Base-by-base conservation (phyloP, 37 sponge, comb jelly and placozoan genomes). In the Hormiphora californensis region DNA sequence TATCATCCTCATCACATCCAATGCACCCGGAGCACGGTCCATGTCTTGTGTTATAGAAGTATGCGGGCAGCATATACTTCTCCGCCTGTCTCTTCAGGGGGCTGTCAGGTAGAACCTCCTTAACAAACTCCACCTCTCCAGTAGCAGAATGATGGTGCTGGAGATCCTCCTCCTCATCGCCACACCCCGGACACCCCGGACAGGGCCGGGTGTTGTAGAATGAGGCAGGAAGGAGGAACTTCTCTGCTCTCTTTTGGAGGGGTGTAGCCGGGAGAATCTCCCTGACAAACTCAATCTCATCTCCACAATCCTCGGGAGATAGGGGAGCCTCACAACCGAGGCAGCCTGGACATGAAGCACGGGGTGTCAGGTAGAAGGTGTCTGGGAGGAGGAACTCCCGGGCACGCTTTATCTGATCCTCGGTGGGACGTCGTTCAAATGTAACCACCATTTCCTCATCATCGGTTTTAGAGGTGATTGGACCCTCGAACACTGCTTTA, bases 401-500 rank as follows among this genome's bases (percentile, higher is more conserved):
- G 5, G 67, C 67, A 28, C 37, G 21, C 1, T 35, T 38, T 34
- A 28, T 65, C 7, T 65, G 38, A 3, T 65, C 67, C 4, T 30
- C 67, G 37, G 38, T 65, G 5, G 67, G 37, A 4, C 12, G 1
- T 33, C 19, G 30, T 38, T 65, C 67, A 30, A 30, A 65, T 33
- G 35, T 33, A 17, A 65, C 67, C 61, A 28, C 23, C 7, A 57
- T 5, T 34, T 65, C 67, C 12, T 34, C 37, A 19, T 65, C 67
- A 17, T 7, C n/a, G 32, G 67, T 28, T 65, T 21, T 65, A 34
- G 37, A 11, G 37, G 36, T 65, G 7, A 27, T 59, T 7, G 67
- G 38, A 49, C 88, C 40, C n/a, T 91, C 91, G 87, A 95, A 93
- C 0, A 68, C 90, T 11, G 9, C 32, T 73, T 89, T 88, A 78